These are phyloP conservation scores for Anolis carolinensis DNA, from an alignment of 2,113 vertebrate species.

Conservation along the genomic window DNA sequence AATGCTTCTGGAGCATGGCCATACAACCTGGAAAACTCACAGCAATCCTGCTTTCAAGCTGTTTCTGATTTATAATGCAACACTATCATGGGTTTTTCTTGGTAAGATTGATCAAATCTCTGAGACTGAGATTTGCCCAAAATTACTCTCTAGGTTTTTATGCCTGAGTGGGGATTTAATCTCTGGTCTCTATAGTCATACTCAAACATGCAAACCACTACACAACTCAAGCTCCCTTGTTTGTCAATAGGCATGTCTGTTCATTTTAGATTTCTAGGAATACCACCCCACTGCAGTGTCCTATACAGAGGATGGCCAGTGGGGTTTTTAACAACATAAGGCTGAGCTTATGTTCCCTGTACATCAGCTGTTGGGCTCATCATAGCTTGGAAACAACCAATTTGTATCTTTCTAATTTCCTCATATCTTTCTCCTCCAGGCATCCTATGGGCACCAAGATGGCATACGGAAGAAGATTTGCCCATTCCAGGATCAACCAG, in stretches of 20 bases:
- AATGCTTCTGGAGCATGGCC: too few relatives aligned
- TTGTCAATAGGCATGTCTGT: neutral
- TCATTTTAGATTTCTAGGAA: neutral
- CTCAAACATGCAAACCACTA: too few relatives aligned
- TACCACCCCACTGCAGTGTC: neutral
- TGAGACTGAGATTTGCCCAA: too few relatives aligned
- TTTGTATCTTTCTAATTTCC: neutral
- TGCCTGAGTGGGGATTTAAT: too few relatives aligned
- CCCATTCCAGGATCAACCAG: constrained; percentile 70
- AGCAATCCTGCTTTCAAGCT: too few relatives aligned
- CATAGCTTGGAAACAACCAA: neutral
- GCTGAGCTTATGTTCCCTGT: neutral
- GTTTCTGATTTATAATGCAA: too few relatives aligned
- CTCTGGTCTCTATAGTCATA: too few relatives aligned
- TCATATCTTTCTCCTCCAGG: constrained; percentile 51
- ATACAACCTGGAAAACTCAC: too few relatives aligned
- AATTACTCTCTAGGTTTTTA: too few relatives aligned
- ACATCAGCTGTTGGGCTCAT: neutral
- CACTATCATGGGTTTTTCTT: too few relatives aligned
- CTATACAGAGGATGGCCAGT: neutral
- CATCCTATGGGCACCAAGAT: constrained; percentile 70
- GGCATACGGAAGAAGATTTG: constrained; percentile 75
- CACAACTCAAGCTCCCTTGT: too few relatives aligned
- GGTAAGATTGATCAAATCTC: too few relatives aligned
- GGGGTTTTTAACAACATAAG: neutral